A percentile compares a stretch with the other conserved stretches of the same genome.
These are phyloP conservation scores for Mactra quadrangularis DNA, from an alignment of 1,140 invertebrate species.

Conservation along the genomic window DNA sequence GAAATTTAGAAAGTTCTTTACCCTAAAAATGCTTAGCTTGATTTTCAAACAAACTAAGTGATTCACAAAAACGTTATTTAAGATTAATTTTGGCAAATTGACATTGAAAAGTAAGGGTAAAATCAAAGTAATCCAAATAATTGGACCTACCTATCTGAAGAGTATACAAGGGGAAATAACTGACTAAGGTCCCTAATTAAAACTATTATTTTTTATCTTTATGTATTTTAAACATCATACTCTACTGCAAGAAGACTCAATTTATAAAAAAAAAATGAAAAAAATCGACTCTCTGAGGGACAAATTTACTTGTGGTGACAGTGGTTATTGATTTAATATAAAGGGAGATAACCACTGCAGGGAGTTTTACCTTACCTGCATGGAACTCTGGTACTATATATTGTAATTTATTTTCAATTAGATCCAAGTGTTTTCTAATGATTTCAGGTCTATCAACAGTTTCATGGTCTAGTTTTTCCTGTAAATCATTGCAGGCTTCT, in stretches of 20 bases:
- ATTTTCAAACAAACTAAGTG: too few species aligned
- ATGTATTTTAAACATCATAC: not conserved
- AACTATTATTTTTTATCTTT: not conserved
- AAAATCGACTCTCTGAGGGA: not conserved
- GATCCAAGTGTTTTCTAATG: conserved; percentile 62
- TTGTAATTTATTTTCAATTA: conserved; percentile 52
- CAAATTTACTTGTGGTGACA: not conserved
- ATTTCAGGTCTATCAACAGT: conserved; percentile 19
- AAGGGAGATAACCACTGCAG: not conserved
- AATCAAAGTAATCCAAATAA: too few species aligned
- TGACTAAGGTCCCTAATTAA: too few species aligned
- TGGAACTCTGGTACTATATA: conserved; percentile 66
- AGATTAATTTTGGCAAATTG: too few species aligned
- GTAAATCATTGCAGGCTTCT: conserved; percentile 61
- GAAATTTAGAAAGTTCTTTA: too few species aligned
- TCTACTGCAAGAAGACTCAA: not conserved
- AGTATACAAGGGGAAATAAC: too few species aligned
- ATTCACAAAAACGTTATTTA: too few species aligned
- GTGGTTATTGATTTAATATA: not conserved
- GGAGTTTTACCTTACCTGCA: conserved; percentile 50
- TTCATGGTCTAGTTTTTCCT: conserved; percentile 50
- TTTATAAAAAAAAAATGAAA: not conserved
- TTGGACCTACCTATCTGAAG: too few species aligned
- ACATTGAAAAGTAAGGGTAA: too few species aligned
- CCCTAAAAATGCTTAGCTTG: too few species aligned